These are phyloP conservation scores for Circaetus gallicus DNA, from an alignment of 2,113 vertebrate genomes.

Conservation along the genomic window DNA sequence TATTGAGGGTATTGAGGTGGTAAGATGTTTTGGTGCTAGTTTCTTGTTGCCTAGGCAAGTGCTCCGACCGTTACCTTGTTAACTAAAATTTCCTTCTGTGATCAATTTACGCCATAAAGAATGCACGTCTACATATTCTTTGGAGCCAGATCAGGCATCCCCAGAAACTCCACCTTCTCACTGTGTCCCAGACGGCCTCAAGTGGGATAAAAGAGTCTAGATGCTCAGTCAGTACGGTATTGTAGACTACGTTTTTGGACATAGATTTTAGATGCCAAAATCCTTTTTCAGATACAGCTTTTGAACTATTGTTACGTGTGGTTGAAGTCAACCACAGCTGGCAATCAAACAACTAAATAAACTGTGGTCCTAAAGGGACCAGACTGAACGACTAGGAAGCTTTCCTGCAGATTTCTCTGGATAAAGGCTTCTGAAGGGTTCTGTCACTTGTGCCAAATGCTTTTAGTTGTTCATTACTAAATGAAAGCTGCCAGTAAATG, in stretches of 20 bases:
- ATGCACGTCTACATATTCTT: background rate
- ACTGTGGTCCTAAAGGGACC: background rate
- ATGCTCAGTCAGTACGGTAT: background rate
- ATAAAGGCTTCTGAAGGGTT: background rate
- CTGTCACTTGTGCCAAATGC: background rate
- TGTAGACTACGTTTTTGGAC: background rate
- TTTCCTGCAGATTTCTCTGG: background rate
- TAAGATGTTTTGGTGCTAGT: background rate
- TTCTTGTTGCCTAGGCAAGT: background rate
- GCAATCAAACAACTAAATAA: background rate
- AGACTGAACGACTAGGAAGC: background rate
- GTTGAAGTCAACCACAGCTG: background rate
- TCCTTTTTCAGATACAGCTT: background rate
- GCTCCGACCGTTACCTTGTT: background rate
- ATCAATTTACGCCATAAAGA: background rate
- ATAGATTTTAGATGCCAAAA: background rate
- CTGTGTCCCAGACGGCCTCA: background rate
- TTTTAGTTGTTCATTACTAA: background rate
- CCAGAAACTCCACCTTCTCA: background rate
- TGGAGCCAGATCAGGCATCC: background rate
- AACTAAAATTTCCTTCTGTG: background rate
- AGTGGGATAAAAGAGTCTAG: constrained; percentile 7
- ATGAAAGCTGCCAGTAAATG: background rate
- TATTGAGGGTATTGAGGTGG: background rate
- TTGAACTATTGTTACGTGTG: background rate